Evolutionary conservation across 2,797 vertebrate genomes (phyloP), one percentile per base, ranked within the genome.

Genomic region (Nasua narica): DNA sequence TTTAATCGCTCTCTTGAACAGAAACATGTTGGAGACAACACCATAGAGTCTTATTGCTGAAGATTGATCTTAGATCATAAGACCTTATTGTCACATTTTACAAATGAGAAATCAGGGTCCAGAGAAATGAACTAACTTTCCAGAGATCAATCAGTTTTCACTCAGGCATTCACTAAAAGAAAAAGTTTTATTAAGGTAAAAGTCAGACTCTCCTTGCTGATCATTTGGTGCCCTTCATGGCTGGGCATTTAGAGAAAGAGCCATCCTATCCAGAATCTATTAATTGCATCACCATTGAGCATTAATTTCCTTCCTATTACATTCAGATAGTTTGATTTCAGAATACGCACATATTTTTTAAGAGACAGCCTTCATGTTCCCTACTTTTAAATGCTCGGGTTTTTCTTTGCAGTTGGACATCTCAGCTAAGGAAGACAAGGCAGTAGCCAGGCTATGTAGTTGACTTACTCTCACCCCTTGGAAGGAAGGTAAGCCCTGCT

Each of bases 391-490:
- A 48, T 54, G 21, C 40, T 92, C 40, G 40, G 7, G 32, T 92
- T 96, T 69, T 32, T 56, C 40, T 81, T 48, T 69, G 50, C 25
- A 46, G 76, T 32, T 72, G 37, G 37, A 78, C 35, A 87, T 94
- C 90, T 95, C 88, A 54, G 50, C 56, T 77, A 46, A 65, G n/a
- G 85, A 93, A 90, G 62, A 90, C 77, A 58, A 95, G 82, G 76
- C 10, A 7, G 85, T 86, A 72, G 70, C n/a, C 7, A 19, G 74
- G 19, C 74, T 82, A 3, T 67, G 35, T n/a, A 77, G 32, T 29
- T 95, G 43, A 83, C 6, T 14, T 56, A 7, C 12, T 94, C 16
- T 97, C 60, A 79, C 40, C n/a, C 60, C 96, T 54, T 43, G 60
- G 23, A 76, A 88, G 52, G 43, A 96, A 90, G 89, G 91, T 70